Base-by-base conservation (phyloP, 2,113 vertebrate species). In the Cygnus atratus region DNA sequence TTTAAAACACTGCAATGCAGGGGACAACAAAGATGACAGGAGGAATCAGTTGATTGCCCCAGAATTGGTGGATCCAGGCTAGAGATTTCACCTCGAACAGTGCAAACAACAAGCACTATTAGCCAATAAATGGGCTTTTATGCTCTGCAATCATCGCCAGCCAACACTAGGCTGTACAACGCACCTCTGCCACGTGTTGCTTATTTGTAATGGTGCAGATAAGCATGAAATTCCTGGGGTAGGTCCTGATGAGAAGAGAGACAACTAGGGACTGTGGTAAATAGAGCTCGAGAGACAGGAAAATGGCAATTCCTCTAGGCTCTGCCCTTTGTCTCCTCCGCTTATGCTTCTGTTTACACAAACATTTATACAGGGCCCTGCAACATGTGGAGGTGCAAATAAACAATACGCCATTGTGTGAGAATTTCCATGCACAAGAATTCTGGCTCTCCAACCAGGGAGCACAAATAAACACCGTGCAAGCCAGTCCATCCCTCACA, bases 111-210 rank as follows among this genome's bases (percentile, higher is more conserved):
- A 18, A n/a, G 22, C 33, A 25, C 28, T n/a, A 13, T 29, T 37
- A 31, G 35, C 3, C 37, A 2, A 24, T n/a, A 24, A 41, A 46
- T 0, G 2, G 26, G 50, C 25, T 57, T 46, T 9, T 46, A 28
- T 6, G 37, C 17, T 77, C 20, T 72, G 54, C 39, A 48, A 0
- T n/a, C 39, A 9, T 12, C 57, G 54, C 70, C 71, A 68, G 35
- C 10, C 75, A 63, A 11, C 14, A 0, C 2, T 7, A 41, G 35
- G 57, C 66, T 71, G 77, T 59, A 19, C 6, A 7, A 2, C 9
- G 2, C 79, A n/a, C 1, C 63, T 59, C 25, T 31, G 62, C 83
- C 88, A 39, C 1, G 0, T 10, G 33, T 2, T 71, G 20, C 65
- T 63, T 33, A 3, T 50, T 74, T 37, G 41, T 11, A 19, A 11